These are phyloP conservation scores for Psettodes erumei DNA, from an alignment of 2,113 vertebrate genomes.

Conservation along the genomic window DNA sequence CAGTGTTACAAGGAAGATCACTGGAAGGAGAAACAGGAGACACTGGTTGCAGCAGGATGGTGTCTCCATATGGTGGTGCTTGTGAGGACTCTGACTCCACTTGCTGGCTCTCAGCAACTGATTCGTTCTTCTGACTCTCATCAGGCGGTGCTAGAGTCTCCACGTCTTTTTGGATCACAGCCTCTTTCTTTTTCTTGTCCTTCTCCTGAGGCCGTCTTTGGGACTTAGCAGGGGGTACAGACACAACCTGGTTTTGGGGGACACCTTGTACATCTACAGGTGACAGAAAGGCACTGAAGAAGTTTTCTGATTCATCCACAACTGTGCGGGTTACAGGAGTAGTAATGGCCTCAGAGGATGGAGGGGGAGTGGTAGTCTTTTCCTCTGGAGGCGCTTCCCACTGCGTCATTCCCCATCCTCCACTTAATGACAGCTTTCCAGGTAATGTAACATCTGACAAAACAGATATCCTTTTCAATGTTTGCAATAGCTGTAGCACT, in stretches of 20 bases:
- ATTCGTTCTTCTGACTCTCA: conserved; percentile 46
- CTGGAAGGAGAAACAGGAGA: conserved; percentile 35
- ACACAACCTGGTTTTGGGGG: conserved; percentile 88
- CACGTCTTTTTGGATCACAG: conserved; percentile 34
- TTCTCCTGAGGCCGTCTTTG: conserved; percentile 86
- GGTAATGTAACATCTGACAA: conserved; percentile 72
- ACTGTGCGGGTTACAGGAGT: conserved; percentile 94
- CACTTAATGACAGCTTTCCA: conserved; percentile 86
- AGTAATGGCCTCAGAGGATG: conserved; percentile 94
- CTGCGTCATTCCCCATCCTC: conserved; percentile 92
- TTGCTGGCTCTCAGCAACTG: conserved; percentile 48
- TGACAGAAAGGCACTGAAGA: conserved; percentile 96
- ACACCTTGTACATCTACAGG: conserved; percentile 83
- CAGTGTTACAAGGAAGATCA: conserved; percentile 45
- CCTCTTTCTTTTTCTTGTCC: conserved; percentile 68
- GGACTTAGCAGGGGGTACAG: conserved; percentile 92
- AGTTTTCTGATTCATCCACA: conserved; percentile 95
- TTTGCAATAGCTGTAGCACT: background rate
- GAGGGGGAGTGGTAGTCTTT: conserved; percentile 74
- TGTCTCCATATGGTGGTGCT: conserved; percentile 29
- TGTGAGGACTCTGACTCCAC: conserved; percentile 46
- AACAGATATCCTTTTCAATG: background rate
- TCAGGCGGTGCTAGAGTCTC: conserved; percentile 52
- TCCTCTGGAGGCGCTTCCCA: conserved; percentile 89
- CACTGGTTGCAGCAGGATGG: conserved; percentile 63